Conservation (phyloP, 1,140 invertebrate genomes). For the Oncopodura yosiiana region DNA sequence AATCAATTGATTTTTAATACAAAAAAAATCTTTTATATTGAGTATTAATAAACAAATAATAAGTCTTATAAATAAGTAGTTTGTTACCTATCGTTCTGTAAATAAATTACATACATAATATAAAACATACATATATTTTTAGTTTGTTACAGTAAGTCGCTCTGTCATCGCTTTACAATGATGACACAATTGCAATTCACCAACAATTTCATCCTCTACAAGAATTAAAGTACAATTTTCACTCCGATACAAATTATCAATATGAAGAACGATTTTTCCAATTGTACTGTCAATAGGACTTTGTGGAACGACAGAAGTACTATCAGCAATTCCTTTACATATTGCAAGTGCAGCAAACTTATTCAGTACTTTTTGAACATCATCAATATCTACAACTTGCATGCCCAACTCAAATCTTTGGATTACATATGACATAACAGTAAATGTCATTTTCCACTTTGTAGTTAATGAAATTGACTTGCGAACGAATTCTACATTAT, state of each 20-base stretch:
- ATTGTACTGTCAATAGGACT: too few relatives aligned
- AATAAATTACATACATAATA: neutral
- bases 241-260: neutral
- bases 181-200: neutral
- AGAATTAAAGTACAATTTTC: neutral
- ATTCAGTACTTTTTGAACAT: conserved; percentile 6
- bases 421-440: neutral
- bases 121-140: neutral
- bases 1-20: conserved; percentile 29
- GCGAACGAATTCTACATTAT: neutral
- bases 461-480: conserved; percentile 1
- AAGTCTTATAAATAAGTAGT: too few relatives aligned
- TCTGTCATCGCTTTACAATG: too few relatives aligned
- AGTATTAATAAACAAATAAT: too few relatives aligned
- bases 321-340: neutral
- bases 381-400: neutral
- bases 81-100: too few relatives aligned
- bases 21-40: too few relatives aligned
- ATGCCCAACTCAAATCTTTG: neutral
- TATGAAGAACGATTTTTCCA: neutral
- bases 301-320: too few relatives aligned
- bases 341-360: neutral
- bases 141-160: neutral
- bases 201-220: neutral
- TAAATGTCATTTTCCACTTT: neutral